Evolutionary conservation across 2,113 vertebrate species (phyloP).

Genomic region (Pterocles gutturalis): DNA sequence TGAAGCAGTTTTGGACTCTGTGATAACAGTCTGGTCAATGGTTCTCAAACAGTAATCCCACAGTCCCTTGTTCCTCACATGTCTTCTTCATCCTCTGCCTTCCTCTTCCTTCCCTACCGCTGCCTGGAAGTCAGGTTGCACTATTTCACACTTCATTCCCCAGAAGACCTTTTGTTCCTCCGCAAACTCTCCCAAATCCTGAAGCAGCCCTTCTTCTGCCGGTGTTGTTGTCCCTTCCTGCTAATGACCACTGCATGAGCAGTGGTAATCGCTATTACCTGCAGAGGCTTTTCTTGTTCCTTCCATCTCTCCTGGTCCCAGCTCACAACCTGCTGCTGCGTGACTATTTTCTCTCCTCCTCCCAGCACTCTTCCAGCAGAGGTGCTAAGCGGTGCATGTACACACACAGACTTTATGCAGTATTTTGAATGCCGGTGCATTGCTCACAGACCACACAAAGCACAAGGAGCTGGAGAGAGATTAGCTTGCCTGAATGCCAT

Average conservation of each 20-base stretch:
- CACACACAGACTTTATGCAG: background rate
- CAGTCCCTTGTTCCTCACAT: background rate
- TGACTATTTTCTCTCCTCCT: background rate
- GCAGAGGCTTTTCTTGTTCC: background rate
- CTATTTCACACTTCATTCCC: background rate
- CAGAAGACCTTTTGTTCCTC: background rate
- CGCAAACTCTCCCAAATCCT: background rate
- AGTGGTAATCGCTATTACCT: background rate
- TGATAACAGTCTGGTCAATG: background rate
- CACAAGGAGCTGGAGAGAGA: background rate
- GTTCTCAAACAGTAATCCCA: background rate
- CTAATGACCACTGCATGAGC: background rate
- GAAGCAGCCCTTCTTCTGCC: background rate
- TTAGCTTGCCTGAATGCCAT: background rate
- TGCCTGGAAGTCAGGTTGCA: background rate
- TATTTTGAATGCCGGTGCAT: background rate
- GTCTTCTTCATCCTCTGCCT: background rate
- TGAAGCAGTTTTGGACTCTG: background rate
- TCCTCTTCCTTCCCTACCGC: background rate
- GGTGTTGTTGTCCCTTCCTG: background rate
- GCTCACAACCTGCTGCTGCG: accelerated
- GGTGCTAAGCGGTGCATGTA: background rate
- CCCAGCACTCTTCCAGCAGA: background rate
- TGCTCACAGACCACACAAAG: background rate
- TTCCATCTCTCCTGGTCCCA: background rate